Evolutionary conservation across 2,113 vertebrate species (phyloP), one percentile per base, ranked within the genome.

Genomic region (Pelodiscus sinensis): DNA sequence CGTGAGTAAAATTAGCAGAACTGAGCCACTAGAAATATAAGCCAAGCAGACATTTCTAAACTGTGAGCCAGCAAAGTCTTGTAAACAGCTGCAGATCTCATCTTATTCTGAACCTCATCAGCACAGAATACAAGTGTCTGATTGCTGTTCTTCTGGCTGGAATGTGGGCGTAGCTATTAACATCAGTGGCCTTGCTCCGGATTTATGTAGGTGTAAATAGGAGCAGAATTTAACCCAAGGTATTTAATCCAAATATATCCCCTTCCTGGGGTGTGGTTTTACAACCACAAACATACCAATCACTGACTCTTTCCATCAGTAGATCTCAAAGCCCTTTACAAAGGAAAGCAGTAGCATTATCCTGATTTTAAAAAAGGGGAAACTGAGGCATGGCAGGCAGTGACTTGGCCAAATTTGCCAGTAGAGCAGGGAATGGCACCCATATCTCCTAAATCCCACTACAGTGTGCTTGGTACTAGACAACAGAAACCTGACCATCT

Each of bases 391-490:
- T 11, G 22, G 38, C 25, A 9, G 11, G 21, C 14, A 1, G 73
- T 77, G 38, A 13, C 38, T 50, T 50, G 22, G 12, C 24, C 38
- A 50, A 27, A 4, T 10, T 38, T 35, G 11, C 10, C 35, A n/a
- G 35, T 31, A 68, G 22, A 81, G 80, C 35, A 58, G 4, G 5
- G 25, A 44, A 8, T 80, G 51, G 18, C 51, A 54, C 15, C 16
- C 1, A 15, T 16, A 25, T 31, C 4, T 54, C 0, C 0, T 21
- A 62, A 56, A 31, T 6, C 4, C 24, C 50, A 3, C 5, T 14
- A 22, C 29, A 1, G n/a, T 71, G 16, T 3, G 0, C 13, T 1
- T 12, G n/a, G 3, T 11, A 1, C 2, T 6, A 5, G n/a, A 2
- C 44, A 29, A 22, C 87, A 24, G 21, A 6, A 60, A 18, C 18